phyloP scores from a whole-genome alignment of 2,888 invertebrate genomes.

The Melitaea athalia region DNA sequence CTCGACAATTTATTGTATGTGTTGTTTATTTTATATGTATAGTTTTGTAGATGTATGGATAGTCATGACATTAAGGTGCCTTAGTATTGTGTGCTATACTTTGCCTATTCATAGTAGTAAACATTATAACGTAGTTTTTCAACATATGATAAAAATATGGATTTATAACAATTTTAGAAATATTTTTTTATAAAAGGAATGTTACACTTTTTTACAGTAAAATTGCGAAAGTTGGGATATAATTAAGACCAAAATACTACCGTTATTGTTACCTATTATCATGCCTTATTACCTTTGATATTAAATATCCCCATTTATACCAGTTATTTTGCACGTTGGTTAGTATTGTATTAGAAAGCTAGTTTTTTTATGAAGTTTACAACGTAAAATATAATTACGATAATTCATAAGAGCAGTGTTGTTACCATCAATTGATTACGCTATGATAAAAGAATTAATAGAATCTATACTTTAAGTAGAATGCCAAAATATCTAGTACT shows the following conservation, averaged over 20 bases:
- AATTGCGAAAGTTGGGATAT: neutral
- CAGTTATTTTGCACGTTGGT: no score
- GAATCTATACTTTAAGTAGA: neutral
- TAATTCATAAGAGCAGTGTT: no score
- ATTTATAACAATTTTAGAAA: no score
- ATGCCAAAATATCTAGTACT: neutral
- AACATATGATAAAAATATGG: neutral
- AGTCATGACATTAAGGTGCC: neutral
- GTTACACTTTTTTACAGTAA: neutral
- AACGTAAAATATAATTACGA: no score
- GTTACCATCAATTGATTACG: no score
- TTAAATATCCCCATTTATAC: no score
- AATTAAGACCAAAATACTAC: neutral
- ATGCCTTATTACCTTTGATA: no score
- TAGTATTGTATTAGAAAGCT: no score
- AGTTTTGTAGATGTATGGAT: neutral
- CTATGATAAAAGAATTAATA: no score
- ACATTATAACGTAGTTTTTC: neutral
- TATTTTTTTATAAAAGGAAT: no score
- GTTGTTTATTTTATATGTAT: neutral
- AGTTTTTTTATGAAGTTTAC: no score
- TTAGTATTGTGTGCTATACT: neutral
- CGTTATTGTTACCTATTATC: no score
- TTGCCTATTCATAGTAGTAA: neutral
- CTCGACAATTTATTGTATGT: constrained; percentile 16